Base-by-base conservation (phyloP, 2,113 vertebrate genomes). In the Bolborhynchus lineola region DNA sequence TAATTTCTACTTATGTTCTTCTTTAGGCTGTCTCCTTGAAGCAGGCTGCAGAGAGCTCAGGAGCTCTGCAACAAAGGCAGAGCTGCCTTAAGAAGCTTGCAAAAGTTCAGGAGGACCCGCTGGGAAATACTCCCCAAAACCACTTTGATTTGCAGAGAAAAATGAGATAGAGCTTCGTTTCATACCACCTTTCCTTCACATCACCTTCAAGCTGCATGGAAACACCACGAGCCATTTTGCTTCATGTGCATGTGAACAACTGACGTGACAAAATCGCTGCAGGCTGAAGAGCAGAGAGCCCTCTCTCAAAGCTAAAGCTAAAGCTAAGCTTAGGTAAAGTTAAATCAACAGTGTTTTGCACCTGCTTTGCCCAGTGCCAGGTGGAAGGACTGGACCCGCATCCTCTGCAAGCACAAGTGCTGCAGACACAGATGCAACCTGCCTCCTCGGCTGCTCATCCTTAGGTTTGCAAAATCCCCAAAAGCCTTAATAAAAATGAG, bases 1-100 rank as follows among this genome's bases (percentile, higher is more conserved):
- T 85, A 92, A 85, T 55, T 67, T 21, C 75, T 69, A 52, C 69
- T 82, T 39, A 57, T 14, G 4, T 53, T 82, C 84, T 52, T 86
- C 85, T 93, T 71, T 71, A 65, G 55, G 74, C n/a, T 82, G 39
- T 93, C 85, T 92, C 88, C 93, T 88, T 67, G 65, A 85, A 93
- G 77, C 46, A 65, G 50, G 81, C 69, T 42, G 64, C 84, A 60
- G 83, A 70, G 69, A 62, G 81, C 82, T 94, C 39, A 31, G 44
- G 31, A 84, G 72, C 63, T 82, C 49, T 31, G 75, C 82, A 78
- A 93, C 75, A 75, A 90, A 90, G 35, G 60, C 57, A 59, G 35
- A 65, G 37, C 35, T 65, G 74, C 77, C 23, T 46, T 5, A 15
- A 53, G 49, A 55, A 84, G 74, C 46, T 10, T 70, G 60, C 50